Evolutionary conservation across 2,797 vertebrate species (phyloP).

Genomic region (Okamejei kenojei): DNA sequence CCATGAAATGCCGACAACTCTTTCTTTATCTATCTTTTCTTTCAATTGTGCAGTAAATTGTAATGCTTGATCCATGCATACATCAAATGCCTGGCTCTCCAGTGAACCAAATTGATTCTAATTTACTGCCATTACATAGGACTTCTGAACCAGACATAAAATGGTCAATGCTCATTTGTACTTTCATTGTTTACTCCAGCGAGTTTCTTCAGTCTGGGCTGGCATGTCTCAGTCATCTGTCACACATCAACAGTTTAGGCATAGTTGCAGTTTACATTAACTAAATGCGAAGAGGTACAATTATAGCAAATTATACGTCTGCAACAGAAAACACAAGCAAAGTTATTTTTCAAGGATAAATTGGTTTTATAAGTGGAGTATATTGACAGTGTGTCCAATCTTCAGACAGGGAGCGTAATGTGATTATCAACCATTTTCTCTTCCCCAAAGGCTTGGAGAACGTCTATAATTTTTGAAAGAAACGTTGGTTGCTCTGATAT

Average conservation of each 20-base stretch:
- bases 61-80: conserved; percentile 2
- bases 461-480: background rate
- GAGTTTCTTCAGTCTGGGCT: background rate
- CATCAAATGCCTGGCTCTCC: background rate
- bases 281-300: background rate
- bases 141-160: conserved; percentile 30
- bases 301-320: background rate
- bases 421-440: background rate
- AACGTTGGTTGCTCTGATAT: background rate
- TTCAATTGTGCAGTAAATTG: conserved; percentile 9
- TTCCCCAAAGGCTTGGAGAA: background rate
- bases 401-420: background rate
- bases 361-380: background rate
- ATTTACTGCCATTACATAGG: conserved; percentile 17
- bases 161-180: conserved; percentile 16
- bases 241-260: conserved; percentile 3
- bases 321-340: background rate
- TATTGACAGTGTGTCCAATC: background rate
- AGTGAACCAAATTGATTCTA: conserved; percentile 29
- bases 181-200: conserved; percentile 22
- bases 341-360: background rate
- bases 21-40: background rate
- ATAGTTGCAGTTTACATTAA: conserved; percentile 14
- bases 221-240: conserved; percentile 21
- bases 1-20: background rate